These are phyloP conservation scores for Diprion similis DNA, from an alignment of 1,140 invertebrate species.

Conservation along the genomic window DNA sequence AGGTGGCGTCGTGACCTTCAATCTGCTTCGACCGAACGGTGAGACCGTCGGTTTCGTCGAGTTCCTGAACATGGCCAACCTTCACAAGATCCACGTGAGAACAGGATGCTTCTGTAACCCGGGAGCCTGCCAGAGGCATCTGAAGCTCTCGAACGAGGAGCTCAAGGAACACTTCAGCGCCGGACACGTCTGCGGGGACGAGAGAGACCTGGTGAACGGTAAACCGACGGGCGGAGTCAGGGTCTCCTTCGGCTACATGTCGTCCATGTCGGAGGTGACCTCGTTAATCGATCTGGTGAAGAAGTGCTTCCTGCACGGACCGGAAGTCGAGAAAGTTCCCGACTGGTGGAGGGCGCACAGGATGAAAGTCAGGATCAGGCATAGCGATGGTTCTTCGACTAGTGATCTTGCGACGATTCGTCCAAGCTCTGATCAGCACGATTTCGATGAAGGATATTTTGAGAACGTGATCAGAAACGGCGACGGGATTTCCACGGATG, in stretches of 20 bases:
- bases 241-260: conserved; percentile 94
- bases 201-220: conserved; percentile 87
- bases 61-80: conserved; percentile 86
- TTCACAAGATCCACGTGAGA: conserved; percentile 86
- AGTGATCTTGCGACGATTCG: no score
- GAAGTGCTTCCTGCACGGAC: conserved; percentile 68
- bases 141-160: conserved; percentile 73
- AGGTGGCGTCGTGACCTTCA: conserved; percentile 90
- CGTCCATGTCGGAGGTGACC: conserved; percentile 75
- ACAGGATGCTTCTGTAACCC: conserved; percentile 98
- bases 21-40: conserved; percentile 79
- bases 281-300: conserved; percentile 77
- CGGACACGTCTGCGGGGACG: conserved; percentile 93
- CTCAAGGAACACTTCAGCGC: conserved; percentile 81
- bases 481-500: background rate
- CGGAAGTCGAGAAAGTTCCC: conserved; percentile 43
- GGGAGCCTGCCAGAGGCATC: conserved; percentile 88
- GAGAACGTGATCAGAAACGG: conserved; percentile 20
- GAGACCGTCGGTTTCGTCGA: conserved; percentile 88
- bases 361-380: conserved; percentile 13
- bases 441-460: conserved; percentile 25
- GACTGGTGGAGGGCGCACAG: conserved; percentile 40
- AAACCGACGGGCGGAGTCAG: conserved; percentile 90
- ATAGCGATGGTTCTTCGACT: background rate
- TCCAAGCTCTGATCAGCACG: background rate